Percentiles rank a stretch among this genome's conserved stretches.
phyloP scores from a whole-genome alignment of 2,888 invertebrate species.

The Prosopocoilus inquinatus region DNA sequence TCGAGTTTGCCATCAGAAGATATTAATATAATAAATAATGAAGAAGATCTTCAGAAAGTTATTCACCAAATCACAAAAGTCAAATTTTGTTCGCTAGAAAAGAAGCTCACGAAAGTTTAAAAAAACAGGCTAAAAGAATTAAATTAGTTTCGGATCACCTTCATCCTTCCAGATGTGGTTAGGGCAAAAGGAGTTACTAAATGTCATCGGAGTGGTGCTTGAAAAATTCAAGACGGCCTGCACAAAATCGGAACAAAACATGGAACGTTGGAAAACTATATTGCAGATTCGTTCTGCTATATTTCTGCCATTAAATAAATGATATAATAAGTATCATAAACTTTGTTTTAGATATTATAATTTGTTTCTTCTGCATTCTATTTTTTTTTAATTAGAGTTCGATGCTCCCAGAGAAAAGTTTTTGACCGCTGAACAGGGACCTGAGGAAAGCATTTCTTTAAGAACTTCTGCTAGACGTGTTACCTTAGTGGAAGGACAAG shows the following conservation, averaged over 20 bases:
- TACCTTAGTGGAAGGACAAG: conserved; percentile 1
- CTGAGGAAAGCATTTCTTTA: conserved; percentile 1
- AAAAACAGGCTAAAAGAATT: conserved; percentile 25
- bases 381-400: background rate
- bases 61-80: background rate
- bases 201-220: conserved; percentile 30
- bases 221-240: conserved; percentile 23
- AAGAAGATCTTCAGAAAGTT: conserved; percentile 16
- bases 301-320: background rate
- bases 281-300: conserved; percentile 1
- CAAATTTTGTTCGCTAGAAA: conserved; percentile 11
- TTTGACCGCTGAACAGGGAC: background rate
- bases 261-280: conserved; percentile 14
- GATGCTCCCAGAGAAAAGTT: background rate
- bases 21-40: conserved; percentile 17
- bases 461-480: background rate
- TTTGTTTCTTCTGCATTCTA: background rate
- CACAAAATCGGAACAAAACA: conserved; percentile 27
- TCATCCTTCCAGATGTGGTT: conserved; percentile 29
- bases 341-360: background rate
- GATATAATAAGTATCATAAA: background rate
- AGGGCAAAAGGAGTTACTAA: conserved; percentile 27
- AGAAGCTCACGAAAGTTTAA: conserved; percentile 13
- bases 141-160: conserved; percentile 20
- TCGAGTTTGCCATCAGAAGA: conserved; percentile 23